phyloP scores from a whole-genome alignment of 2,888 invertebrate genomes.

The Cepaea hortensis region DNA sequence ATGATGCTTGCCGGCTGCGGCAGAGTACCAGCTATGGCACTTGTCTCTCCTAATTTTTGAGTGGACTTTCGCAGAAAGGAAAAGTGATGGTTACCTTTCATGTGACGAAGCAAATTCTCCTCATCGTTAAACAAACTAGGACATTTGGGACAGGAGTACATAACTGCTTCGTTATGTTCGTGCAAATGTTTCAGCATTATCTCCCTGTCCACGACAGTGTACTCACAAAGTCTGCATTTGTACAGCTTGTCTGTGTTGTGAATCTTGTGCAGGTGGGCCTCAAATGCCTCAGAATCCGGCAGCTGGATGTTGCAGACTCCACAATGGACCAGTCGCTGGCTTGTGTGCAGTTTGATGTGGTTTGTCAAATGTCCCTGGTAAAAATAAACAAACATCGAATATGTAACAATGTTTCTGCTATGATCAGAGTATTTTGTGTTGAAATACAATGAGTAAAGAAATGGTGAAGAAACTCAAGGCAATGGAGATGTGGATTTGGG shows the following conservation, averaged over 20 bases:
- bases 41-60: not conserved
- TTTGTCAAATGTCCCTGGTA: constrained; percentile 71
- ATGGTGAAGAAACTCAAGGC: not conserved
- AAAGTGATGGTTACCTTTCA: constrained; percentile 40
- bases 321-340: constrained; percentile 37
- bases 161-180: constrained; percentile 50
- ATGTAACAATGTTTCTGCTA: not conserved
- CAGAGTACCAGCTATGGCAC: not conserved
- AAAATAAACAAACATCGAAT: not conserved
- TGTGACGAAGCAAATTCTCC: constrained; percentile 29
- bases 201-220: constrained; percentile 61
- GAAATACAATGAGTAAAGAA: not conserved
- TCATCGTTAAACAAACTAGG: constrained; percentile 34
- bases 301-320: constrained; percentile 45
- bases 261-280: constrained; percentile 62
- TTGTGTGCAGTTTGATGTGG: constrained; percentile 72
- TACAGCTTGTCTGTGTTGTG: constrained; percentile 66
- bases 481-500: not conserved
- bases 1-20: constrained; percentile 63
- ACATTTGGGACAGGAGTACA: constrained; percentile 52
- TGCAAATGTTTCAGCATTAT: constrained; percentile 61
- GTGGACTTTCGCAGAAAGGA: constrained; percentile 5
- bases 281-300: constrained; percentile 44
- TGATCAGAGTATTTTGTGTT: not conserved
- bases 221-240: constrained; percentile 71